These are phyloP conservation scores for Ancistrus triradiatus DNA, from an alignment of 2,113 vertebrate species.

Conservation along the genomic window DNA sequence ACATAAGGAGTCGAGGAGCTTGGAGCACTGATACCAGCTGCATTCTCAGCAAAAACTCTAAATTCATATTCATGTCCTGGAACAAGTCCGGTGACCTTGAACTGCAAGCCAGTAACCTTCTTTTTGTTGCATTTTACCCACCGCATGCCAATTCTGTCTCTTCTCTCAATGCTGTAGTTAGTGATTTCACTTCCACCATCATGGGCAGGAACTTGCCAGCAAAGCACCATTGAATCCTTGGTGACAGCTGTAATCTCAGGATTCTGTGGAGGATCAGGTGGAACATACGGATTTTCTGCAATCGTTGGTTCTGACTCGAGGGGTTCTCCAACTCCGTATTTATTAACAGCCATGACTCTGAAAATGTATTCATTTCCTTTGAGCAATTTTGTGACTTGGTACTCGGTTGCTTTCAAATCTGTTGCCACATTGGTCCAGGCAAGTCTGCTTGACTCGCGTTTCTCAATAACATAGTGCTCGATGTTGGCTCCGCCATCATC, in stretches of 20 bases:
- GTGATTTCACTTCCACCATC: conserved; percentile 92
- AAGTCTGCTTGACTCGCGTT: conserved; percentile 95
- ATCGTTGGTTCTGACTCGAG: conserved; percentile 86
- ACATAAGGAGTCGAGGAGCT: conserved; percentile 83
- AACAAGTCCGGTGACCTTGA: conserved; percentile 83
- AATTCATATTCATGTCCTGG: conserved; percentile 94
- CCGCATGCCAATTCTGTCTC: conserved; percentile 83
- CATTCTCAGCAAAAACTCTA: conserved; percentile 89
- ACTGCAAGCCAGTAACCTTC: conserved; percentile 86
- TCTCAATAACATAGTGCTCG: conserved; percentile 89
- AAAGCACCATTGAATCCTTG: conserved; percentile 93
- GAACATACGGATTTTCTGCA: conserved; percentile 86
- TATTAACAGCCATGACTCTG: conserved; percentile 97
- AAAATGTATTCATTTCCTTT: conserved; percentile 98
- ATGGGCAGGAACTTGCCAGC: conserved; percentile 87
- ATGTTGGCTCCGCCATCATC: conserved; percentile 94
- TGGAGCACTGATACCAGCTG: conserved; percentile 86
- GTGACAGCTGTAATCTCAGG: conserved; percentile 88
- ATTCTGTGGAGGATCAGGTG: conserved; percentile 85
- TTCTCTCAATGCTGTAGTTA: conserved; percentile 87
- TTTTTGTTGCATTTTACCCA: conserved; percentile 97
- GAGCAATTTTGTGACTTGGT: conserved; percentile 88
- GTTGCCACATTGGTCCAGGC: conserved; percentile 89
- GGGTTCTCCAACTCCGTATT: conserved; percentile 89
- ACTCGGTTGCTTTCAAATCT: conserved; percentile 78